Percentiles rank a stretch among this genome's conserved stretches.
Evolutionary conservation across 2,113 vertebrate genomes (phyloP).

Genomic region (Neogobius melanostomus): DNA sequence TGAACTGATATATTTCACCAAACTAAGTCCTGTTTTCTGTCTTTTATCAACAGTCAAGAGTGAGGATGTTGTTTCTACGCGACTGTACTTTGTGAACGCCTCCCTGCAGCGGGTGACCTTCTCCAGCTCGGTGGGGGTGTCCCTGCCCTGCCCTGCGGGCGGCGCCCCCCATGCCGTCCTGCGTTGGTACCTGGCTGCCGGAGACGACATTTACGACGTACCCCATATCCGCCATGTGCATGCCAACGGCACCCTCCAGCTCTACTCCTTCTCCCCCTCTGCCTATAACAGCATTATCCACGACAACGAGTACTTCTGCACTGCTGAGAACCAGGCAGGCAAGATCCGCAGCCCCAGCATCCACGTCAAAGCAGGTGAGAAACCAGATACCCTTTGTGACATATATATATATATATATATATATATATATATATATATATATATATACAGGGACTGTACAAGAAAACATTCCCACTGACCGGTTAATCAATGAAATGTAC

Average conservation of each 20-base stretch:
- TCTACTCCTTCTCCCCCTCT: constrained; percentile 97
- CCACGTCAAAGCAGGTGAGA: constrained; percentile 94
- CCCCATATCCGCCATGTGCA: constrained; percentile 98
- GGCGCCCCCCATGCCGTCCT: constrained; percentile 95
- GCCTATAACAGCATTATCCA: constrained; percentile 99
- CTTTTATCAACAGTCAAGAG: constrained; percentile 79
- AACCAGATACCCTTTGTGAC: background rate
- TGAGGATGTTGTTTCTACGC: constrained; percentile 95
- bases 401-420: no score
- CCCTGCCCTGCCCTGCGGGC: constrained; percentile 97
- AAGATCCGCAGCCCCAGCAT: constrained; percentile 98
- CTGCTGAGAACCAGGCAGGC: constrained; percentile 95
- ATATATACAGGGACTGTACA: no score
- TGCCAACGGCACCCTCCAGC: constrained; percentile 97
- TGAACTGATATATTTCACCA: constrained; percentile 84
- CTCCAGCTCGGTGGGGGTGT: constrained; percentile 94
- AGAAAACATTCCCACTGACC: no score
- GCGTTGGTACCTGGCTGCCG: constrained; percentile 98
- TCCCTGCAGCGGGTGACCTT: constrained; percentile 99
- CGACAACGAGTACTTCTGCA: constrained; percentile 99
- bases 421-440: no score
- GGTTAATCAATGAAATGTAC: no score
- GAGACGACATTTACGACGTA: constrained; percentile 99
- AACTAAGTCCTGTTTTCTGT: constrained; percentile 84
- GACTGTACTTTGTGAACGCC: constrained; percentile 99